A percentile compares a stretch with the other conserved stretches of the same genome.
Evolutionary conservation across 2,797 vertebrate species (phyloP).

Genomic region (Echiichthys vipera): DNA sequence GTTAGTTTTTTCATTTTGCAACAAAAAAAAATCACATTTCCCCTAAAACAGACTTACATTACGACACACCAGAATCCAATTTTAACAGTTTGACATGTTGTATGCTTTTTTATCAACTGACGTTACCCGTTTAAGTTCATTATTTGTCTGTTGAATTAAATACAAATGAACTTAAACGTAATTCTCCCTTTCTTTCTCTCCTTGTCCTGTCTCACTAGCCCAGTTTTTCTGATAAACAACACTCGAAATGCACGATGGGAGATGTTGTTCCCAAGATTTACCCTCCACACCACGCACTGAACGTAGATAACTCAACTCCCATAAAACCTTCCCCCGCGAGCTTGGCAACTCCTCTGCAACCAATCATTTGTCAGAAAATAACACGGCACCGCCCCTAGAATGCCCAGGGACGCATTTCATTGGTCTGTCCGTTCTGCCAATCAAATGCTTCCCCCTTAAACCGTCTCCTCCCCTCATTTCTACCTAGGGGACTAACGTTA

Average conservation of each 20-base stretch:
- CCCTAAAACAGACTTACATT: not conserved
- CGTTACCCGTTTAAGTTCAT: not conserved
- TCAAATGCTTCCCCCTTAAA: conserved; percentile 63
- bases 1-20: not conserved
- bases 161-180: conserved; percentile 22
- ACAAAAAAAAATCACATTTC: not conserved
- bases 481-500: conserved; percentile 40
- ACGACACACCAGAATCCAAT: not conserved
- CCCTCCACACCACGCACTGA: rapidly evolving
- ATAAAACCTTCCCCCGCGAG: conserved; percentile 18
- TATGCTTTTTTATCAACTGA: not conserved
- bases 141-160: not conserved
- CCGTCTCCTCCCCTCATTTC: conserved; percentile 49
- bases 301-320: conserved; percentile 66
- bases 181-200: conserved; percentile 1
- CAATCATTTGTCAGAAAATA: conserved; percentile 36
- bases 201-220: conserved; percentile 13
- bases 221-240: conserved; percentile 84
- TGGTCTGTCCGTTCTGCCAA: conserved; percentile 50
- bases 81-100: not conserved
- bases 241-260: conserved; percentile 63
- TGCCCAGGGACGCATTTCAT: conserved; percentile 21
- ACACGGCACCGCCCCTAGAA: not conserved
- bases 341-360: conserved; percentile 11
- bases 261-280: conserved; percentile 48